These are phyloP conservation scores for Nomada goodeniana DNA, from an alignment of 2,888 invertebrate genomes.

Conservation along the genomic window DNA sequence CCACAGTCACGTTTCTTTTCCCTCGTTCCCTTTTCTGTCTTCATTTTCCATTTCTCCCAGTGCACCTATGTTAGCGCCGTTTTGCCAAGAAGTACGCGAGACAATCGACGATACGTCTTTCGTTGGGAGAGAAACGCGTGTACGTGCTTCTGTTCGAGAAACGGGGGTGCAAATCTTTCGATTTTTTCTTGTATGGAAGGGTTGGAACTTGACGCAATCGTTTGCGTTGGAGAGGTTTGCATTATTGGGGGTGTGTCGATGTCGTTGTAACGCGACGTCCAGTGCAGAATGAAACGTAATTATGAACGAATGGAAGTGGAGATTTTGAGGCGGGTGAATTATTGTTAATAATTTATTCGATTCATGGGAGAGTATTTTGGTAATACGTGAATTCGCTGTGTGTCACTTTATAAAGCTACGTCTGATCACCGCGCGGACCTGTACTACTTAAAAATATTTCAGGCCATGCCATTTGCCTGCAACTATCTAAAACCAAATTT, in stretches of 20 bases:
- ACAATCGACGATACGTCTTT: slow-evolving; percentile 18
- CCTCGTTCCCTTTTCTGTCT: too few species aligned
- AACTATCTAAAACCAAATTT: too few species aligned
- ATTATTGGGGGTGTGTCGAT: neutral
- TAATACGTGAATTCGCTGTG: too few species aligned
- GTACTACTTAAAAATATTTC: too few species aligned
- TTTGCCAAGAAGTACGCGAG: slow-evolving; percentile 18
- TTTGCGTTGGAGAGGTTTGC: neutral
- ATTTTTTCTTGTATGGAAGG: neutral
- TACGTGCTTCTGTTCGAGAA: slow-evolving; percentile 37
- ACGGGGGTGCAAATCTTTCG: slow-evolving; percentile 27
- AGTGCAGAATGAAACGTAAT: neutral
- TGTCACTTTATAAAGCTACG: too few species aligned
- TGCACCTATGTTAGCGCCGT: neutral
- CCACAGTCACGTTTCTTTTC: neutral
- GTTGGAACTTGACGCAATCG: neutral
- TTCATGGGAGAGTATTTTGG: too few species aligned
- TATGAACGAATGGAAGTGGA: too few species aligned
- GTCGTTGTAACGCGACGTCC: neutral
- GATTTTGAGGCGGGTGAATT: too few species aligned
- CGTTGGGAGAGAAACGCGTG: slow-evolving; percentile 6
- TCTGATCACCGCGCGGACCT: too few species aligned
- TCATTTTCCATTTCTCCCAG: neutral
- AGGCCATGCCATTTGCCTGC: too few species aligned
- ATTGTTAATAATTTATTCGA: too few species aligned